These are phyloP conservation scores for Aix galericulata DNA, from an alignment of 2,113 vertebrate species.

Conservation along the genomic window DNA sequence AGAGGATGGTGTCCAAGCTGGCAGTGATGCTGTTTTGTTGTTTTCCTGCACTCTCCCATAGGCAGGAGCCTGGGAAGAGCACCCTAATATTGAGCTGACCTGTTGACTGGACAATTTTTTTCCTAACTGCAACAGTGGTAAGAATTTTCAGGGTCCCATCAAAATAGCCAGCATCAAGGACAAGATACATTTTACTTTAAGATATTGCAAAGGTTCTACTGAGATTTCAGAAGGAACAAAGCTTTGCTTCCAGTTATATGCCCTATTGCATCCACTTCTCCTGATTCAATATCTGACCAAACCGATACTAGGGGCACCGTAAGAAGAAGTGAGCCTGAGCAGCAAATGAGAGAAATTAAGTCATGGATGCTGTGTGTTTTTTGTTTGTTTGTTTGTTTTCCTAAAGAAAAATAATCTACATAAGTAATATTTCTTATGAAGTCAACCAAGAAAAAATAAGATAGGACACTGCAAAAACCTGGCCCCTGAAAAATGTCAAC, in stretches of 20 bases:
- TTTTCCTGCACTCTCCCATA: not conserved
- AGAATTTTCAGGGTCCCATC: not conserved
- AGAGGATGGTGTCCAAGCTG: not conserved
- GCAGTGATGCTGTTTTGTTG: not conserved
- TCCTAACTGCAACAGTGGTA: not conserved
- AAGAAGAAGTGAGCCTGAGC: not conserved
- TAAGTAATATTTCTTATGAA: not conserved
- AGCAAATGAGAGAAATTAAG: not conserved
- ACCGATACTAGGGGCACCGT: not conserved
- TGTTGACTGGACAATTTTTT: not conserved
- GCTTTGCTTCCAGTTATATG: not conserved
- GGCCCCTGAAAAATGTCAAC: not conserved
- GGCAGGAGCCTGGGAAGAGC: not conserved
- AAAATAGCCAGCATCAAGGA: not conserved
- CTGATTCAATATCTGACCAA: not conserved
- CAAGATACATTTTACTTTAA: not conserved
- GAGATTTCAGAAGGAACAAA: not conserved
- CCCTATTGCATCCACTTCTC: not conserved
- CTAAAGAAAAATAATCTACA: no score
- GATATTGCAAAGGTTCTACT: not conserved
- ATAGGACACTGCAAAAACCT: not conserved
- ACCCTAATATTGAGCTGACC: not conserved
- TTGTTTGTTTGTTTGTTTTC: not conserved
- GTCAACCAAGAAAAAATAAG: not conserved
- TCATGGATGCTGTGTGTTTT: not conserved